A percentile compares a stretch with the other conserved stretches of the same genome.
Conservation (phyloP, 37 sponge, comb jelly and placozoan genomes). For the Sycon ciliatum region DNA sequence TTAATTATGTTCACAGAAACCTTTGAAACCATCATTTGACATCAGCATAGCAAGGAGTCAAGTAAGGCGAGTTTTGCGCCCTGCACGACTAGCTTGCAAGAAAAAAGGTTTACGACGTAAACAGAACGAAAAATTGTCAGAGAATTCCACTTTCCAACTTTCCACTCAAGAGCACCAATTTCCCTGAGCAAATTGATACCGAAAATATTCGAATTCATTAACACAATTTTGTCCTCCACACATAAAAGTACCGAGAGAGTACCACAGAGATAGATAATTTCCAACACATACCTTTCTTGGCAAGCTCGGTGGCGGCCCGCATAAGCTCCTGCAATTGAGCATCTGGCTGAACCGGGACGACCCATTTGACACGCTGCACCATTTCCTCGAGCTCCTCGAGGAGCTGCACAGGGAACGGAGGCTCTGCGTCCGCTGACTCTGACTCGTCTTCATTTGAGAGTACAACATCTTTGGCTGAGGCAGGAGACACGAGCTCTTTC, state of each 20-base stretch:
- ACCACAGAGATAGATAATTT: not conserved
- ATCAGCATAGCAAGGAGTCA: too few relatives aligned
- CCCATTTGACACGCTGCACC: conserved; percentile 69
- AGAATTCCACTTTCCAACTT: not conserved
- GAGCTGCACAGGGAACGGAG: conserved; percentile 45
- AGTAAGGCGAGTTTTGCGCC: too few relatives aligned
- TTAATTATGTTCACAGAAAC: too few relatives aligned
- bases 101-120: not conserved
- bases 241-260: not conserved
- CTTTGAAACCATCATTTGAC: too few relatives aligned
- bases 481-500: too few relatives aligned
- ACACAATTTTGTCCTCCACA: too few relatives aligned
- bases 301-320: conserved; percentile 54
- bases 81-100: too few relatives aligned
- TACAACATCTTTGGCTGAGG: too few relatives aligned
- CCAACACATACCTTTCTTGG: conserved; percentile 47
- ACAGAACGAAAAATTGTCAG: not conserved
- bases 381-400: conserved; percentile 58
- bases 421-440: not conserved
- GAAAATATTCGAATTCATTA: too few relatives aligned
- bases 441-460: too few relatives aligned
- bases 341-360: conserved; percentile 76
- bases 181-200: too few relatives aligned
- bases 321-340: conserved; percentile 68
- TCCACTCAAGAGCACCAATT: not conserved